Conservation (phyloP, 2,797 vertebrate genomes). For the Arctocebus calabarensis region DNA sequence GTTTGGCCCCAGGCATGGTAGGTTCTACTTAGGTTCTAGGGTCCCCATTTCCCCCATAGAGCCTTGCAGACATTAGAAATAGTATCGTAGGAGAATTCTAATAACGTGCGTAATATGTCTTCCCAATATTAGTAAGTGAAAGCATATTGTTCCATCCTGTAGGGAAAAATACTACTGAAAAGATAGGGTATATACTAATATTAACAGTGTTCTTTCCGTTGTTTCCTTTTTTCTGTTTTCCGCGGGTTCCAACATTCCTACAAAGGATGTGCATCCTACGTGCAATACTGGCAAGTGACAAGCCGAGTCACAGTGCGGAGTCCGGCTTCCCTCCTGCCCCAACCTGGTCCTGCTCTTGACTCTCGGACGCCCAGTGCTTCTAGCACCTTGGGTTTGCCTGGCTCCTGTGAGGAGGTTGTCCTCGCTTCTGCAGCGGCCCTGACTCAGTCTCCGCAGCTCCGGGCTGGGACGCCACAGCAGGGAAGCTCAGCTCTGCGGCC, state of each 20-base stretch:
- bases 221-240: background rate
- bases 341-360: background rate
- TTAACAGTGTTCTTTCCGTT: background rate
- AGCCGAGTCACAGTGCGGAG: background rate
- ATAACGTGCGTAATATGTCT: background rate
- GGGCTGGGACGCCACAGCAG: background rate
- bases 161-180: background rate
- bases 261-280: background rate
- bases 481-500: background rate
- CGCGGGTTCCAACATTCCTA: background rate
- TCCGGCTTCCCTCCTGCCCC: background rate
- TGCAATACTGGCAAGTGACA: background rate
- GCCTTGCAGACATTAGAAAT: background rate
- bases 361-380: background rate
- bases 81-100: background rate
- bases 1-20: background rate
- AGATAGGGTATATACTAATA: background rate
- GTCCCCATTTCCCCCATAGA: background rate
- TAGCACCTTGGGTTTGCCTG: background rate
- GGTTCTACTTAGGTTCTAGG: background rate
- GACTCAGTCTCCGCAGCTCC: background rate
- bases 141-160: background rate
- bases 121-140: background rate
- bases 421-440: background rate
- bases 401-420: background rate